Evolutionary conservation across 2,113 vertebrate species (phyloP).

Genomic region (western clawed frog (Xenopus tropicalis)): UCB_Xtro_10.0 CM004443.2:23793001-23793500

Average conservation of each 20-base stretch:
- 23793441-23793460: too few relatives aligned
- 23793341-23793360: too few relatives aligned
- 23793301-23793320: neutral
- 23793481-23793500: too few relatives aligned
- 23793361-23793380: too few relatives aligned
- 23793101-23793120: conserved; percentile 53
- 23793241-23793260: neutral
- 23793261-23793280: neutral
- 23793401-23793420: too few relatives aligned
- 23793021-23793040: conserved; percentile 58
- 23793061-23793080: conserved; percentile 60
- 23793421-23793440: too few relatives aligned
- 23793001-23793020: conserved; percentile 58
- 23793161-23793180: conserved; percentile 19
- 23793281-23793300: neutral
- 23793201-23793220: conserved; percentile 32
- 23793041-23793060: conserved; percentile 61
- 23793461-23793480: too few relatives aligned
- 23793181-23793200: conserved; percentile 24
- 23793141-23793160: conserved; percentile 47
- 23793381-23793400: too few relatives aligned
- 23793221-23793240: conserved; percentile 27
- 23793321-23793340: too few relatives aligned
- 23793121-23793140: conserved; percentile 47
- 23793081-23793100: conserved; percentile 54